Percentiles rank a stretch among this genome's conserved stretches.
Evolutionary conservation across 1,140 invertebrate genomes (phyloP).

Genomic region (Bemisia tabaci): DNA sequence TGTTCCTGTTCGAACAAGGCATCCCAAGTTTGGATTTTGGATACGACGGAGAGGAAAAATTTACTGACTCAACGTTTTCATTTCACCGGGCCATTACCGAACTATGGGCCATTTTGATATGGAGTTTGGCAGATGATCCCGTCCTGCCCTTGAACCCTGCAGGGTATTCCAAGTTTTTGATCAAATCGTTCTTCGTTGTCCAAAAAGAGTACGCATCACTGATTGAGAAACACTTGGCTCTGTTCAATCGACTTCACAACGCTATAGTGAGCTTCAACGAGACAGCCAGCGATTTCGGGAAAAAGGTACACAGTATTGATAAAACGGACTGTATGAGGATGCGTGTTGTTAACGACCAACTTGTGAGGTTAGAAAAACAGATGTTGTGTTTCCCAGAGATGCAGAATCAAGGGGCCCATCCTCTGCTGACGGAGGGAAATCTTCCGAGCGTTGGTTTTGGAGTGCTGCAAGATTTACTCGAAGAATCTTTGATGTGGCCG

Average conservation of each 20-base stretch:
- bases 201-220: not conserved
- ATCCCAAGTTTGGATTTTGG: constrained; percentile 13
- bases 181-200: constrained; percentile 2
- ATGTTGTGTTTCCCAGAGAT: constrained; percentile 2
- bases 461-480: not conserved
- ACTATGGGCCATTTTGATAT: constrained; percentile 14
- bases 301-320: constrained; percentile 4
- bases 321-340: constrained; percentile 2
- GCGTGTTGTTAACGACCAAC: constrained; percentile 7
- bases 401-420: not conserved
- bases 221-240: constrained; percentile 1
- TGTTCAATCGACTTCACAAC: not conserved
- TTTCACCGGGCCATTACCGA: constrained; percentile 12
- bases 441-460: not conserved
- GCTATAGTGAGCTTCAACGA: constrained; percentile 7
- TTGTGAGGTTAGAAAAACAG: constrained; percentile 7
- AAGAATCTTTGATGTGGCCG: not conserved
- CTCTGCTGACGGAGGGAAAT: not conserved
- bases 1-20: constrained; percentile 14
- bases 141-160: constrained; percentile 9
- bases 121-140: constrained; percentile 12
- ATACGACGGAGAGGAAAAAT: constrained; percentile 3
- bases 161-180: constrained; percentile 11
- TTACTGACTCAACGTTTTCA: constrained; percentile 9
- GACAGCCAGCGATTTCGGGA: not conserved